Conservation (phyloP, 2,797 vertebrate genomes). For the Trematomus bernacchii region DNA sequence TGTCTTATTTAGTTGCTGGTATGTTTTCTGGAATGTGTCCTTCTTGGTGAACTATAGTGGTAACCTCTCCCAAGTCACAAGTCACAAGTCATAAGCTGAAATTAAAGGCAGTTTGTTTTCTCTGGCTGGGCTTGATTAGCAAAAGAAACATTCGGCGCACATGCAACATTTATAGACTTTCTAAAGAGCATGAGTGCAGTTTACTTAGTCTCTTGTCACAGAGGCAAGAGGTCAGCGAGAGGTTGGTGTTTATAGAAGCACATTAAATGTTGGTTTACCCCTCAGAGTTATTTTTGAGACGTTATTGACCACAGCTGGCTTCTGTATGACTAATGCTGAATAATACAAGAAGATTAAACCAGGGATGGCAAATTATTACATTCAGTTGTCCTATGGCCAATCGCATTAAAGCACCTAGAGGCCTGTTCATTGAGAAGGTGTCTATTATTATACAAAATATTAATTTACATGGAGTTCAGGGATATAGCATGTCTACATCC, state of each 20-base stretch:
- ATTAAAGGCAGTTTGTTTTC: conserved; percentile 85
- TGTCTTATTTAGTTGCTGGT: conserved; percentile 53
- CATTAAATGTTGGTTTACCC: conserved; percentile 88
- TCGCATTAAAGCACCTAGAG: conserved; percentile 15
- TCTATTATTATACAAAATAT: neutral
- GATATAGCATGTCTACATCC: too few relatives aligned
- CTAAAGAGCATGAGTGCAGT: conserved; percentile 83
- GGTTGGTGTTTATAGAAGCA: conserved; percentile 83
- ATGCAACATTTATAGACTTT: conserved; percentile 84
- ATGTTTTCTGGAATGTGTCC: conserved; percentile 71
- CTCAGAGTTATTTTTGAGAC: conserved; percentile 84
- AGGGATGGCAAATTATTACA: conserved; percentile 67
- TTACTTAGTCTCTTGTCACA: conserved; percentile 84
- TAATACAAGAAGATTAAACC: conserved; percentile 65
- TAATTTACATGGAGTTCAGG: neutral
- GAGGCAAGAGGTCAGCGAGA: conserved; percentile 84
- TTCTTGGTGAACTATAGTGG: conserved; percentile 70
- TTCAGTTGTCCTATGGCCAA: conserved; percentile 25
- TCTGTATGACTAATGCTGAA: conserved; percentile 63
- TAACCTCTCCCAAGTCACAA: conserved; percentile 75
- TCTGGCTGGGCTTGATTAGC: conserved; percentile 86
- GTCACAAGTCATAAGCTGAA: conserved; percentile 77
- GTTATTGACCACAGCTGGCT: conserved; percentile 87
- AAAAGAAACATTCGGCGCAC: conserved; percentile 81
- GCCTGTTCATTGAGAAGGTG: neutral